Percentiles rank a stretch among this genome's conserved stretches.
Conservation (phyloP, 2,113 vertebrate genomes). For the Phyllostomus hastatus region DNA sequence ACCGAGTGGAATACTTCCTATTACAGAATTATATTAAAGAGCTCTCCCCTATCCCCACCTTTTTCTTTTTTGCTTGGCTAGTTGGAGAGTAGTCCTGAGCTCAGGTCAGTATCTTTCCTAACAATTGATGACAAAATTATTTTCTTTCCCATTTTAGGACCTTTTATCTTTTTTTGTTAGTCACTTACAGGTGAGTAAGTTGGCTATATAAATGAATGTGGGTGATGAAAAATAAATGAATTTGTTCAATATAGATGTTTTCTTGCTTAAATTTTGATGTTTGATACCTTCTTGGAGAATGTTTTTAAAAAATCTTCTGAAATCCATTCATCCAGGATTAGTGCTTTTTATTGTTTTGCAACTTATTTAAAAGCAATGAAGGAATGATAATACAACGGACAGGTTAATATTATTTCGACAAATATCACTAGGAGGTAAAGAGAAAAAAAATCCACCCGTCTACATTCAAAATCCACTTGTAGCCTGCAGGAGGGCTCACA, state of each 20-base stretch:
- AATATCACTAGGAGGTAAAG: not conserved
- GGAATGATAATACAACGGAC: not conserved
- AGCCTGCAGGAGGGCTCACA: not conserved
- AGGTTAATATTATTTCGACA: not conserved
- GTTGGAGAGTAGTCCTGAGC: not conserved
- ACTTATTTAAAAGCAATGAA: not conserved
- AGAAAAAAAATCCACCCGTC: not conserved
- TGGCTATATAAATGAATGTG: not conserved
- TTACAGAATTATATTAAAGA: not conserved
- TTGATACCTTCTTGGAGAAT: not conserved
- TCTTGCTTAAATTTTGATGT: not conserved
- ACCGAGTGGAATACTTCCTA: not conserved
- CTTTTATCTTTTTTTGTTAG: not conserved
- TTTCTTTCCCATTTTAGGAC: not conserved
- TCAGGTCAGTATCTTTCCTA: not conserved
- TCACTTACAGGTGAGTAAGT: not conserved
- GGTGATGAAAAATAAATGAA: not conserved
- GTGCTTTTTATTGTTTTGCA: not conserved
- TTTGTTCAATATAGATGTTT: not conserved
- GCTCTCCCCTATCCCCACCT: too few species aligned
- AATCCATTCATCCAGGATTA: not conserved
- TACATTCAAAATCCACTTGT: not conserved
- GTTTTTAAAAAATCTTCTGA: not conserved
- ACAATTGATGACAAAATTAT: not conserved
- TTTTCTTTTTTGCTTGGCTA: not conserved